A percentile compares a stretch with the other conserved stretches of the same genome.
Conservation (phyloP, 2,797 vertebrate species). For the Spinus pinus region DNA sequence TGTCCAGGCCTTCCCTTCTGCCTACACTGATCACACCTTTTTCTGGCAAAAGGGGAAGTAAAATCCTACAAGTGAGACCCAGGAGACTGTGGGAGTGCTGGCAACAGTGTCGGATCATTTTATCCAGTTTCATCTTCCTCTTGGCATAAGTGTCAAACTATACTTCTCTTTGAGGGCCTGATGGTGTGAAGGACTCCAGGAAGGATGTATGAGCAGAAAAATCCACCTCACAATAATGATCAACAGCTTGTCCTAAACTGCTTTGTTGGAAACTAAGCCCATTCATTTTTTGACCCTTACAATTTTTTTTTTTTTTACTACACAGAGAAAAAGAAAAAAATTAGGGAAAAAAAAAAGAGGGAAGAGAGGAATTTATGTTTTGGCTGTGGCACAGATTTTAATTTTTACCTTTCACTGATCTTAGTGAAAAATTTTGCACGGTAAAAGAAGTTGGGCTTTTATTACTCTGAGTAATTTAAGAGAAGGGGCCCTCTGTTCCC, state of each 20-base stretch:
- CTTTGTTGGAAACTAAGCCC: background rate
- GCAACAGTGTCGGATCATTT: background rate
- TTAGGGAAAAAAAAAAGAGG: accelerated
- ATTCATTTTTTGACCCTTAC: background rate
- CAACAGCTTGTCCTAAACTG: background rate
- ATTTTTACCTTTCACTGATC: background rate
- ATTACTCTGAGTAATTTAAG: background rate
- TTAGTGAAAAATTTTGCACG: background rate
- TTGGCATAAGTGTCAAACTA: background rate
- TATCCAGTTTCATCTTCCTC: background rate
- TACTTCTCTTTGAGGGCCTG: background rate
- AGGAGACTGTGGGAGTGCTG: background rate
- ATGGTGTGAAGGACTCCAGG: background rate
- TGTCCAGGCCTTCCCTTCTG: background rate
- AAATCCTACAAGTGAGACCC: background rate
- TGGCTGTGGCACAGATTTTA: background rate
- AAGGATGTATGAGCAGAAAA: background rate
- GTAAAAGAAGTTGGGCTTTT: background rate
- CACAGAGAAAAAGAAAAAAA: background rate
- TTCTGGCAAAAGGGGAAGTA: background rate
- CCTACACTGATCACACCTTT: background rate
- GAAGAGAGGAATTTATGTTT: background rate
- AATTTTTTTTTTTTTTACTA: background rate
- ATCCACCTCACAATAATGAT: background rate
- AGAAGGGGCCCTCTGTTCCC: background rate